Base-by-base conservation (phyloP, 2,888 invertebrate species). In the Acleris cristana region DNA sequence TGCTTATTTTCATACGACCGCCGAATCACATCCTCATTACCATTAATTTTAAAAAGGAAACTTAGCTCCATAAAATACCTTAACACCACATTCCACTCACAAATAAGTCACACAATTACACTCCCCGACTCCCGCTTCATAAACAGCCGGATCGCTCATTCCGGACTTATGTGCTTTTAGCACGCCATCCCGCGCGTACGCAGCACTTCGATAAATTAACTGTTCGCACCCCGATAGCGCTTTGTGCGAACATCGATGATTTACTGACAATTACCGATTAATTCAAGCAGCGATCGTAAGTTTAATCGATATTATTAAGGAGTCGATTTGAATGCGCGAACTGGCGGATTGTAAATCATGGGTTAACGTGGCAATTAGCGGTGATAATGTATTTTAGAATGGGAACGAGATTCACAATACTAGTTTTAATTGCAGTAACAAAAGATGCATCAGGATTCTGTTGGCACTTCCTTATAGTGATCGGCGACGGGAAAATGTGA, bases 231-330 rank as follows among this genome's bases (percentile, higher is more conserved):
- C 89, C 86, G 90, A 84, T 87, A 84, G 85, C 85, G 88, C 90
- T 86, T 88, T 89, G 90, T 88, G 88, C 88, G 91, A 89, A 90
- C 90, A 90, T 83, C 85, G 87, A 90, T 92, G 92, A 92, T 92
- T 92, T 92, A 92, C 91, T 86, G 86, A 89, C 92, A 91, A 92
- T 92, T 92, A 92, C 87, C 92, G 92, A 92, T 92, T 92, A 92
- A 92, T 92, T 91, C 92, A 92, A 92, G 92, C 92, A 90, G 92
- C 91, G 86, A 79, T 88, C 88, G 90, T 90, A 90, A 89, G 84
- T 92, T 90, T 88, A 87, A 87, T 86, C 88, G 85, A 84, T 83
- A 88, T 89, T 90, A 89, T 87, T 88, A 86, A 89, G 81, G 84
- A 83, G 79, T 76, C 76, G 79, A 76, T 77, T 79, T 81, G 79